These are phyloP conservation scores for Aricia agestis DNA, from an alignment of 1,140 invertebrate genomes.

Conservation along the genomic window DNA sequence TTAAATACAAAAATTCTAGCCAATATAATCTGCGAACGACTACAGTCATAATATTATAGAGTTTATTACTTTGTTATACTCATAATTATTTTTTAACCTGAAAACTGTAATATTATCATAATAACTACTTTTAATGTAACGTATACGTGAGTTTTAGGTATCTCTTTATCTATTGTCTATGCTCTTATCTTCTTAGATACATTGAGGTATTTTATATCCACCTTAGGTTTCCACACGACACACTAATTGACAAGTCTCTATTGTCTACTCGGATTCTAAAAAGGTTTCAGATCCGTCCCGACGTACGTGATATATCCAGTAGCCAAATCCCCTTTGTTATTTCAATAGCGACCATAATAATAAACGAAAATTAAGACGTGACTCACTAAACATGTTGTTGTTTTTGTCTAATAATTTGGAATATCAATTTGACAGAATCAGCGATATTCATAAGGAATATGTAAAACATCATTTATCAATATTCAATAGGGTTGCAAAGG, in stretches of 20 bases:
- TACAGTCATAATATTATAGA: not conserved
- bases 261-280: not conserved
- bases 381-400: too few species aligned
- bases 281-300: not conserved
- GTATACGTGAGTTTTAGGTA: not conserved
- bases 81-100: not conserved
- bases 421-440: too few species aligned
- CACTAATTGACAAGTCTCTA: not conserved
- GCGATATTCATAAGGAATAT: too few species aligned
- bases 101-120: not conserved
- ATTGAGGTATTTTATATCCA: not conserved
- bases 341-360: too few species aligned
- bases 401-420: too few species aligned
- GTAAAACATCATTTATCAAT: too few species aligned
- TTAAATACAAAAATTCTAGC: too few species aligned
- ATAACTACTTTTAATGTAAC: not conserved
- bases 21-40: too few species aligned
- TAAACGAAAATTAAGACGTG: too few species aligned
- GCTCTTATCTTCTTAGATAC: slow-evolving; percentile 1
- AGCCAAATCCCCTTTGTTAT: not conserved
- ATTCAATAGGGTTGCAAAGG: too few species aligned
- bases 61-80: not conserved
- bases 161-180: not conserved
- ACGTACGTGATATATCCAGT: not conserved
- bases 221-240: not conserved